phyloP scores from a whole-genome alignment of 2,113 vertebrate genomes.

The Dendrocopos noguchii region DNA sequence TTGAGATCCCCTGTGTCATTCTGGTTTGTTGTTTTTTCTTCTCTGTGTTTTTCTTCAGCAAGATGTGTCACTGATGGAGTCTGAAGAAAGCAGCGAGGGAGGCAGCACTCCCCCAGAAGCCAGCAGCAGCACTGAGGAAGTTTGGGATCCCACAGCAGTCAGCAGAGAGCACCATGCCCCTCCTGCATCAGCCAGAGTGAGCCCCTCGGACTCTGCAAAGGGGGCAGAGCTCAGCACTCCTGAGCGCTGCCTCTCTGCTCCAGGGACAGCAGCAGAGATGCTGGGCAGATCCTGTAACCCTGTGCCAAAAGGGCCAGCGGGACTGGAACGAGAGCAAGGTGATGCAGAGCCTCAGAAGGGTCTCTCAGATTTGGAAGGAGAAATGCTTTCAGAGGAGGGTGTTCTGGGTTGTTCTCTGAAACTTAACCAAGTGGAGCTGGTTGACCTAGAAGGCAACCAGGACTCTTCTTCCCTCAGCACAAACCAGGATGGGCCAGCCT shows the following conservation, averaged over 20 bases:
- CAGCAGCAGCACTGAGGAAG: neutral
- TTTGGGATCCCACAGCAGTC: neutral
- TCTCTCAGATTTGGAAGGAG: neutral
- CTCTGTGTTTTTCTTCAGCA: neutral
- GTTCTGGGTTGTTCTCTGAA: neutral
- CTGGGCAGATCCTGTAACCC: neutral
- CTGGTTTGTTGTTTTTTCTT: neutral
- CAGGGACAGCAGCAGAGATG: conserved; percentile 12
- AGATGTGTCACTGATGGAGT: conserved; percentile 73
- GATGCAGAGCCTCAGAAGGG: neutral
- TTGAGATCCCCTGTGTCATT: neutral
- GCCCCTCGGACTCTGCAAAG: neutral
- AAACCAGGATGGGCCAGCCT: neutral
- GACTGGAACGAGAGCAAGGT: neutral
- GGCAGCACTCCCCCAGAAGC: neutral
- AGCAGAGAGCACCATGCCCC: neutral
- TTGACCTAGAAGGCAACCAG: neutral
- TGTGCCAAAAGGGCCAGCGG: neutral
- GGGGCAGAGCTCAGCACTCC: neutral
- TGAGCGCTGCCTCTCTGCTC: neutral
- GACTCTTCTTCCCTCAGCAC: neutral
- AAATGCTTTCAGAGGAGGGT: neutral
- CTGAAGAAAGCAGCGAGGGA: conserved; percentile 51
- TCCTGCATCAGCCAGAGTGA: conserved; percentile 10
- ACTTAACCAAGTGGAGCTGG: neutral